A percentile compares a stretch with the other conserved stretches of the same genome.
phyloP scores from a whole-genome alignment of 2,113 vertebrate species.

The Glaucomys volans region DNA sequence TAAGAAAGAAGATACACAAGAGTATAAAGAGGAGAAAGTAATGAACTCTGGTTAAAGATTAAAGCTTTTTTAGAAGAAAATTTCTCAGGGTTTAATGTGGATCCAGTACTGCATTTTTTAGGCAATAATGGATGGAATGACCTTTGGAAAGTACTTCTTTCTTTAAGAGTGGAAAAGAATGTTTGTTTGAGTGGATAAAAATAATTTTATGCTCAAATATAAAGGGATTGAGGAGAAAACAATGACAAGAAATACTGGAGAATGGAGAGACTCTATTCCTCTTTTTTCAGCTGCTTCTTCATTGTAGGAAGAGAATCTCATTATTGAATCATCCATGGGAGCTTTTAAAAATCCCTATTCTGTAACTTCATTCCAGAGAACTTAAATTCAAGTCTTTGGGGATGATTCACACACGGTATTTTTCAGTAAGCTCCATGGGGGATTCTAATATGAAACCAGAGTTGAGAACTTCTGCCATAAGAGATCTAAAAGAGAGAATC shows the following conservation, averaged over 20 bases:
- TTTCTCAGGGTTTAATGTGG: neutral
- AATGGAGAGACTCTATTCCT: neutral
- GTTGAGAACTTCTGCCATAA: neutral
- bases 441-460: constrained; percentile 20
- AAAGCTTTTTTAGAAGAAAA: constrained; percentile 1
- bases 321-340: neutral
- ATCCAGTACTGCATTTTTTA: neutral
- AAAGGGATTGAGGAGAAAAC: neutral
- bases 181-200: neutral
- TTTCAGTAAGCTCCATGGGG: constrained; percentile 34
- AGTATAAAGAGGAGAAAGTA: neutral
- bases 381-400: neutral
- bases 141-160: neutral
- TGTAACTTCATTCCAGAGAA: neutral
- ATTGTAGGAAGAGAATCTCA: constrained; percentile 38
- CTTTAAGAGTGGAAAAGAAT: neutral
- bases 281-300: neutral
- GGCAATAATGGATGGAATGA: neutral
- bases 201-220: neutral
- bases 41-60: constrained; percentile 36
- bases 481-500: neutral
- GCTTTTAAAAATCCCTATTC: constrained; percentile 1
- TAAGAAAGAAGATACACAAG: neutral
- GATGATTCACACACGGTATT: neutral
- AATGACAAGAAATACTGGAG: neutral